Base-by-base conservation (phyloP, 1,140 invertebrate genomes). In the Ceratitis capitata region DNA sequence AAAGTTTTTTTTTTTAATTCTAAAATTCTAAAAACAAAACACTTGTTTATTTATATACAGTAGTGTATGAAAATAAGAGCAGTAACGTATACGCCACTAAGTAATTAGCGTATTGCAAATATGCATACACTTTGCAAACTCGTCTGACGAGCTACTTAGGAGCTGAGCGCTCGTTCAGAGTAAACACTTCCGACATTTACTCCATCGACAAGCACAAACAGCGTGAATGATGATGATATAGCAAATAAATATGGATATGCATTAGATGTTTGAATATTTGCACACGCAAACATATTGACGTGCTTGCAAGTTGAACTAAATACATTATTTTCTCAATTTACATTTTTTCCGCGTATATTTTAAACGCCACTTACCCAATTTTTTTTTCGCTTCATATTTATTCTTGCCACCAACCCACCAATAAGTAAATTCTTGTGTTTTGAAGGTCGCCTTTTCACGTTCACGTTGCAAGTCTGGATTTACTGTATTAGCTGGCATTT, bases 331-430 rank as follows among this genome's bases (percentile, higher is more conserved):
- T 23, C 42, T 47, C 23, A 49, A 82, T 3, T 32, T 78, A 26
- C n/a, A n/a, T n/a, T n/a, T n/a, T n/a, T n/a, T n/a, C n/a, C n/a
- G n/a, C n/a, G 1, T 35, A 35, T 39, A 29, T 32, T 32, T 61
- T 3, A 26, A 32, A 10, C 29, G 4, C 2, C n/a, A 82, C 82
- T 83, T 26, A 83, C 82, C 82, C 26, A 83, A 3, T 83, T 53
- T 83, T 29, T 83, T 83, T 35, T 83, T 83, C 16, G 45, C 82
- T 26, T 51, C 82, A 83, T 83, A 96, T 92, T 96, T 96, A 35
- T 96, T 93, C 82, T 91, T 89, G 47, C 95, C 94, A 39, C 97
- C 97, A 92, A 97, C 96, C 49, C 97, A 92, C 83, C 97, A 93
- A 91, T 96, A 92, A 0, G 95, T 97, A 85, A 98, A 92, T 92